Base-by-base conservation (phyloP, 2,797 vertebrate genomes). In the Erpetoichthys calabaricus region DNA sequence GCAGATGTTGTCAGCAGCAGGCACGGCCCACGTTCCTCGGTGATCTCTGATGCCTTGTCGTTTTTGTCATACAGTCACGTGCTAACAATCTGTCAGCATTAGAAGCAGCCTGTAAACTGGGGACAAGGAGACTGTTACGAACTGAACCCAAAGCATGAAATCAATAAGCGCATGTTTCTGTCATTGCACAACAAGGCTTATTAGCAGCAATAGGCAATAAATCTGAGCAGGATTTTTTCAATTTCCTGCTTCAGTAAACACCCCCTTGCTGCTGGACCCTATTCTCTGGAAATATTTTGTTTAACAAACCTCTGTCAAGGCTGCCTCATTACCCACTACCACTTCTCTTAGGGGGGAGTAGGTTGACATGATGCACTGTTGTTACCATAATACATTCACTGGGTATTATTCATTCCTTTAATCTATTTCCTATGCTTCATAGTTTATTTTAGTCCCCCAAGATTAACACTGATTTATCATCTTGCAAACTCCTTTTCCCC, bases 151-250 rank as follows among this genome's bases (percentile, higher is more conserved):
- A 62, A 64, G 72, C 62, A 59, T 70, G 72, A 80, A 79, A 82
- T 79, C 68, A 80, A 77, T 70, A 73, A 67, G 58, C 64, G 67
- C 64, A 69, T 69, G 67, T 73, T 74, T 68, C 58, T 73, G 73
- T 80, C 77, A 69, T 67, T 60, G 65, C 73, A 81, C 44, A 84
- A 84, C 80, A 76, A 82, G 80, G 66, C 78, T 75, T 80, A 79
- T 82, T 82, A 82, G 76, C 65, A 64, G 63, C 67, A 68, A 78
- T 67, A 67, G 70, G 60, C 73, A 63, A 70, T 77, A 77, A 80
- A 82, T 76, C 72, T 64, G 51, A 51, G 55, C 61, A 65, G 64
- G 56, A 69, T 59, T 68, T 80, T 82, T 84, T 78, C 76, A 83
- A 85, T 87, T 86, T 86, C 65, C 73, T 74, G 77, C 80, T 69